Percentiles rank a stretch among this genome's conserved stretches.
phyloP scores from a whole-genome alignment of 2,113 vertebrate genomes.

The Acanthochromis polyacanthus region DNA sequence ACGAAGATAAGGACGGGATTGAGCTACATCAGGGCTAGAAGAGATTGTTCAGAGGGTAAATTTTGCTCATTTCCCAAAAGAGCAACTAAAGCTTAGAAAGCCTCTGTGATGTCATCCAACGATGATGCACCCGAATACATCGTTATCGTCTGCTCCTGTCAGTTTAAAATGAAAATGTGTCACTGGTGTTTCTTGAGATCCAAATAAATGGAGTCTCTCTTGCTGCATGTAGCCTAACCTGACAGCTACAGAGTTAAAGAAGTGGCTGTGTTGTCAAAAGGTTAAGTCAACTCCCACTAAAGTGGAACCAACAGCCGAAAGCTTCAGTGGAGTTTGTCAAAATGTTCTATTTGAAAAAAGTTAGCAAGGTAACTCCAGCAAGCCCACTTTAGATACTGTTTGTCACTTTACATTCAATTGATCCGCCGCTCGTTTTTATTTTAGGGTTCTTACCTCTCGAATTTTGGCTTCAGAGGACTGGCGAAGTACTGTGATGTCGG shows the following conservation, averaged over 20 bases:
- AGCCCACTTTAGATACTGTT: conserved; percentile 57
- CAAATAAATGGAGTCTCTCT: conserved; percentile 63
- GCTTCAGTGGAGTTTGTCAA: conserved; percentile 55
- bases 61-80: conserved; percentile 48
- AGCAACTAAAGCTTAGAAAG: conserved; percentile 42
- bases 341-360: conserved; percentile 59
- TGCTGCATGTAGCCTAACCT: conserved; percentile 48
- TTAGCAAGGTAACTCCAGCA: conserved; percentile 39
- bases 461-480: conserved; percentile 16
- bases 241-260: conserved; percentile 67
- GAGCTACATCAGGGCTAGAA: conserved; percentile 31
- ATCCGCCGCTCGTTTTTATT: conserved; percentile 52
- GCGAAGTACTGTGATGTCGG: conserved; percentile 28
- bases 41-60: conserved; percentile 47
- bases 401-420: conserved; percentile 32
- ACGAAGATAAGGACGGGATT: conserved; percentile 22
- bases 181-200: conserved; percentile 54
- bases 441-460: conserved; percentile 23
- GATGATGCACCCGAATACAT: conserved; percentile 23
- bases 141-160: conserved; percentile 49
- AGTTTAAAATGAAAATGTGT: conserved; percentile 48
- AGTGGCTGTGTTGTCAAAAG: conserved; percentile 56
- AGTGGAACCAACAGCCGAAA: conserved; percentile 39
- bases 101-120: conserved; percentile 51
- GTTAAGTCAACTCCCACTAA: conserved; percentile 33